Base-by-base conservation (phyloP, 1,140 invertebrate species). In the Drosophila willistoni region DNA sequence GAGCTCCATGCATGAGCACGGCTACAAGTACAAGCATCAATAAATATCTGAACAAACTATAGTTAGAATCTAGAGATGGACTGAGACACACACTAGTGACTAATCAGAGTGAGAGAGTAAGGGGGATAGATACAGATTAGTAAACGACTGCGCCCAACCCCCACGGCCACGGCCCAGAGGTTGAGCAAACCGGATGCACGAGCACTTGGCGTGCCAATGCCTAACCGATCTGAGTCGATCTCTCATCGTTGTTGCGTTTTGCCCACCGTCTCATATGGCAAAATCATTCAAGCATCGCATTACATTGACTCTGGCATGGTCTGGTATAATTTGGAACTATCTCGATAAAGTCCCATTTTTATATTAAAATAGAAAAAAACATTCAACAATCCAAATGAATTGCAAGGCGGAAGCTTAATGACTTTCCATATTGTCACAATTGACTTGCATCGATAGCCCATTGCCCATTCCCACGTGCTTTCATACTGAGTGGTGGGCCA, bases 1-100 rank as follows among this genome's bases (percentile, higher is more conserved):
- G 77, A 74, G 67, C 85, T 81, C 81, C 73, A 87, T 87, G 84
- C 84, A 87, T 89, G 84, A 89, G 70, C 67, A 71, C 67, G 56
- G 66, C 71, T 62, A 64, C 60, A 36, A 70, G 67, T 66, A 71
- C 39, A 41, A 80, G 69, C 71, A 78, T 57, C 51, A 54, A 33
- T 68, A 75, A 61, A 54, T 19, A 70, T 42, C 62, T 62, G 12
- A 56, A 47, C 64, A 47, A 47, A 71, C 54, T 64, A 74, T 84
- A 84, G 76, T 72, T 72, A 22, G 44, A 57, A 9, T 54, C 56
- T 25, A 36, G 60, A 62, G 72, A 55, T 54, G 70, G 39, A 47
- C 59, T 63, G 29, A 77, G 61, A 77, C 39, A 33, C 57, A 62
- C 47, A 41, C 54, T 68, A 25, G 34, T 39, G 36, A 10, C 42